Percentiles rank a stretch among this genome's conserved stretches.
Evolutionary conservation across 2,888 invertebrate species (phyloP).

Genomic region (Steinernema hermaphroditum): DNA sequence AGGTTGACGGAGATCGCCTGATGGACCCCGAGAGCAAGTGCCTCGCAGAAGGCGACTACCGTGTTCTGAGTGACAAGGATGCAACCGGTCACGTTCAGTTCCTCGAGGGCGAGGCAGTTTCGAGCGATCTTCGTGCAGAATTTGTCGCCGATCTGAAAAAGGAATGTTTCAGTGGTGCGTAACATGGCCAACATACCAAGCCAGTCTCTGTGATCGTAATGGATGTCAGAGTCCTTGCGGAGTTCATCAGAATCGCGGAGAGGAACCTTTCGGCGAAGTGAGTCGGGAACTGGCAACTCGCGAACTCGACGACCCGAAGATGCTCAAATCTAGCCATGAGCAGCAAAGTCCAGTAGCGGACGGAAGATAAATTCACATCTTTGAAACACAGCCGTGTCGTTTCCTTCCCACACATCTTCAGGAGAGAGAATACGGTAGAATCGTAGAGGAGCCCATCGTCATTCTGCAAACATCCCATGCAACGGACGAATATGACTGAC

Average conservation of each 20-base stretch:
- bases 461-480: no score
- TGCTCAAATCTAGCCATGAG: not conserved
- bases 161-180: not conserved
- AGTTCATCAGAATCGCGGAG: not conserved
- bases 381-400: not conserved
- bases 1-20: not conserved
- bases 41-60: slow-evolving; percentile 5
- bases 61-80: not conserved
- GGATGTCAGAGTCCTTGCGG: not conserved
- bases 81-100: not conserved
- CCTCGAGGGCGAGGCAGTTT: not conserved
- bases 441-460: not conserved
- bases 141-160: not conserved
- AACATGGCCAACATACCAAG: not conserved
- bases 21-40: not conserved
- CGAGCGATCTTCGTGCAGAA: slow-evolving; percentile 9
- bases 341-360: not conserved
- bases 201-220: slow-evolving; percentile 1
- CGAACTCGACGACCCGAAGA: not conserved
- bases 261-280: not conserved
- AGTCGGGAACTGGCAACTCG: not conserved
- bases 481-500: no score
- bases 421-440: not conserved
- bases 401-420: not conserved
- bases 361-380: not conserved